A percentile compares a stretch with the other conserved stretches of the same genome.
Conservation (phyloP, 2,797 vertebrate genomes). For the Takifugu ocellatus region DNA sequence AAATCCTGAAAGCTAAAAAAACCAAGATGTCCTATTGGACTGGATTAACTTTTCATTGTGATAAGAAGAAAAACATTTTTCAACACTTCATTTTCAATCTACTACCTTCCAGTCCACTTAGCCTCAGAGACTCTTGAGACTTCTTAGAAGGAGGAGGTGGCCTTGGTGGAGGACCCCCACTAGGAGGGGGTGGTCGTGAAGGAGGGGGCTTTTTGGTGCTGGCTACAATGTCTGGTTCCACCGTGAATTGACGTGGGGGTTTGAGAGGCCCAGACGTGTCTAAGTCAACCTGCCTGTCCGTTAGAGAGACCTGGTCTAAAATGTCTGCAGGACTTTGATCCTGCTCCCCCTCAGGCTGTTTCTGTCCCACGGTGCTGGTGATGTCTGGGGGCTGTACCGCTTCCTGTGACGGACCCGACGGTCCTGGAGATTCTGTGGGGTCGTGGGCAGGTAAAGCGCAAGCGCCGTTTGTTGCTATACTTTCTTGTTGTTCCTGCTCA, state of each 20-base stretch:
- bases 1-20: too few relatives aligned
- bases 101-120: conserved; percentile 82
- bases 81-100: too few relatives aligned
- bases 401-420: conserved; percentile 39
- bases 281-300: conserved; percentile 62
- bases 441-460: conserved; percentile 24
- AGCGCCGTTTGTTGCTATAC: conserved; percentile 39
- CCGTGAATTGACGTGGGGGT: conserved; percentile 85
- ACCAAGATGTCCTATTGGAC: too few relatives aligned
- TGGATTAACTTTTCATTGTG: too few relatives aligned
- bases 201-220: conserved; percentile 96
- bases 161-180: conserved; percentile 85
- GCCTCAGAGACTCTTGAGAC: conserved; percentile 84
- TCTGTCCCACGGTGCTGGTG: conserved; percentile 67
- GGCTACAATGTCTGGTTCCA: conserved; percentile 95
- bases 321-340: conserved; percentile 72
- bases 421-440: conserved; percentile 34
- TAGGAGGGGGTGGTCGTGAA: conserved; percentile 86
- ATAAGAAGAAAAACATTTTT: too few relatives aligned
- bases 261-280: conserved; percentile 84
- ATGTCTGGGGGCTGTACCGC: conserved; percentile 72
- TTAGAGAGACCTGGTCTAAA: conserved; percentile 72
- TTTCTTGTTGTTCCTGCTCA: conserved; percentile 62
- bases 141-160: conserved; percentile 93
- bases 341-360: conserved; percentile 36